Evolutionary conservation across 2,888 invertebrate species (phyloP), one percentile per base, ranked within the genome.

Genomic region (Serripes groenlandicus): DNA sequence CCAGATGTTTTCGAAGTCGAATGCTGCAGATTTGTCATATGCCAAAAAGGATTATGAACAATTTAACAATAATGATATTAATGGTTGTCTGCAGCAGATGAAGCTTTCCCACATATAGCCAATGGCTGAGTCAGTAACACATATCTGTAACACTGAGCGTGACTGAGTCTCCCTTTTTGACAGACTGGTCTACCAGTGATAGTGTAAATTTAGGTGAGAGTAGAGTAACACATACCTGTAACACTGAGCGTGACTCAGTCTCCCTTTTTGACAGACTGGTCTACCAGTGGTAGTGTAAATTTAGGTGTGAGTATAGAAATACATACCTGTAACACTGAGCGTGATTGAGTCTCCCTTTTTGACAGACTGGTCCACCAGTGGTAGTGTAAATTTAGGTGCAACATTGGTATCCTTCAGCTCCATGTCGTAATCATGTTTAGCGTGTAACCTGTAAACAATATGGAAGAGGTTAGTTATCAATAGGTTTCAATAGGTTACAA

Each of bases 111-210:
- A n/a, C n/a, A n/a, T n/a, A n/a, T n/a, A n/a, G n/a, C n/a, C n/a
- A n/a, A n/a, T n/a, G n/a, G n/a, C n/a, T n/a, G n/a, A n/a, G n/a
- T n/a, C n/a, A n/a, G n/a, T n/a, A n/a, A n/a, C n/a, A n/a, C n/a
- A n/a, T 83, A 92, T 93, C 92, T 83, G 91, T 91, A 26, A 93
- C 92, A 66, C 88, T 90, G 77, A 93, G 88, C 77, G 91, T 91
- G 21, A 91, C 89, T 35, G 88, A 85, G 37, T 93, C 91, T 30
- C 93, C 93, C n/a, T 89, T 90, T 72, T 89, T 88, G 74, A 87
- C 91, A 35, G 91, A 85, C 76, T 92, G 93, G 85, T 93, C 93
- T 37, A 93, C 87, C 52, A 94, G 88, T 21, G 94, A 93, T 37
- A 94, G 88, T 7, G 87, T 86, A 85, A 94, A 93, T 69, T 90